Base-by-base conservation (phyloP, 2,113 vertebrate genomes). In the Nerophis ophidion region DNA sequence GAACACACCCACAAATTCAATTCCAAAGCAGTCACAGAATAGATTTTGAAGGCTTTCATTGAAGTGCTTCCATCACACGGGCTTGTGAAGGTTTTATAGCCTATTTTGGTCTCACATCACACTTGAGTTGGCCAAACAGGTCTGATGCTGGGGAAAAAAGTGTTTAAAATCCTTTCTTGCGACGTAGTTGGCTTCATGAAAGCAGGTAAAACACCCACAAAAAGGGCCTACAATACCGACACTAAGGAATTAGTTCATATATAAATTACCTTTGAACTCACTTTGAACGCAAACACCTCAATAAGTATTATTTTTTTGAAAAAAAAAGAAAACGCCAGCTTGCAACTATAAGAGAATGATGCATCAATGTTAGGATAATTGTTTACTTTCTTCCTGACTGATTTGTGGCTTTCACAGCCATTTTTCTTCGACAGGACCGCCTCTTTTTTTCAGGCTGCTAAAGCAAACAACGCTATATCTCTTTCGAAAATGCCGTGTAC, bases 201-300 rank as follows among this genome's bases (percentile, higher is more conserved):
- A 44, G 40, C 4, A 44, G 40, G 40, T 44, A 11, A 68, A 80
- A 82, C 75, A 72, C 16, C 74, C 74, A 26, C 71, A 68, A 72
- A 60, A 69, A 38, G 76, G 50, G 56, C 74, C 72, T 15, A 75
- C 75, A 10, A 79, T 76, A 82, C 71, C 83, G 79, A 55, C 56
- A 63, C 62, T 58, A 63, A 49, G 67, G 68, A 83, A 66, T 75
- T 85, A 83, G 77, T 71, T 70, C 68, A 33, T 75, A 58, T 76
- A 80, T 91, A 68, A 74, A 61, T 89, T 89, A 75, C 81, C 72
- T 33, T 67, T 83, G 78, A 74, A 80, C 86, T 70, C 84, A 65
- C 78, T 87, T 81, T 89, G 57, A 61, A 79, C 81, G 81, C 71
- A 71, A 80, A 49, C 51, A 42, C 65, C 75, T 77, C 47, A 35